These are phyloP conservation scores for Amblyornis subalaris DNA, from an alignment of 2,113 vertebrate species.

Conservation along the genomic window DNA sequence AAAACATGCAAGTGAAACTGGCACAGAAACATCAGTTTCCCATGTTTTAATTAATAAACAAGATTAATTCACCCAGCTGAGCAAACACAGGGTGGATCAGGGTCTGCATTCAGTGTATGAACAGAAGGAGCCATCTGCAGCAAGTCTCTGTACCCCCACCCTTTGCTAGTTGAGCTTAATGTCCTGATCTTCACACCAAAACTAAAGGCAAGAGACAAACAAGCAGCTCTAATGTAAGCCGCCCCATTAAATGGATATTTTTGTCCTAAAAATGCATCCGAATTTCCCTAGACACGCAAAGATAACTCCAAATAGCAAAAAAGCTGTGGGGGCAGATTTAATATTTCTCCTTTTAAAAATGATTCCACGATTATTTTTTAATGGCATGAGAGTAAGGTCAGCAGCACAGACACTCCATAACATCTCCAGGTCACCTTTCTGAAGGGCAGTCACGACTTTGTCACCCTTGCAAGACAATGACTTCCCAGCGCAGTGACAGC, in stretches of 20 bases:
- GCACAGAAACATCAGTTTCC: not conserved
- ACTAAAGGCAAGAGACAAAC: not conserved
- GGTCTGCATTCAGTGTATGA: not conserved
- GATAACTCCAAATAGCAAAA: not conserved
- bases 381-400: not conserved
- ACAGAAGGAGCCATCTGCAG: not conserved
- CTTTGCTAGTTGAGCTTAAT: not conserved
- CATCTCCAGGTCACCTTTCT: not conserved
- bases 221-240: not conserved
- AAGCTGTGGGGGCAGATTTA: not conserved
- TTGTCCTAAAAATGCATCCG: not conserved
- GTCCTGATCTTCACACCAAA: not conserved
- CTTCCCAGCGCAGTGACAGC: not conserved
- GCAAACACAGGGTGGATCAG: not conserved
- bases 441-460: not conserved
- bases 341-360: not conserved
- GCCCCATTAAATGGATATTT: not conserved
- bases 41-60: not conserved
- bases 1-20: not conserved
- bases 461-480: not conserved
- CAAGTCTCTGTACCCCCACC: not conserved
- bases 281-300: not conserved
- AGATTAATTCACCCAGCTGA: not conserved
- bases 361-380: not conserved
- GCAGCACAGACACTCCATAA: not conserved